Conservation (phyloP, 2,888 invertebrate species). For the Epirrita christyi region DNA sequence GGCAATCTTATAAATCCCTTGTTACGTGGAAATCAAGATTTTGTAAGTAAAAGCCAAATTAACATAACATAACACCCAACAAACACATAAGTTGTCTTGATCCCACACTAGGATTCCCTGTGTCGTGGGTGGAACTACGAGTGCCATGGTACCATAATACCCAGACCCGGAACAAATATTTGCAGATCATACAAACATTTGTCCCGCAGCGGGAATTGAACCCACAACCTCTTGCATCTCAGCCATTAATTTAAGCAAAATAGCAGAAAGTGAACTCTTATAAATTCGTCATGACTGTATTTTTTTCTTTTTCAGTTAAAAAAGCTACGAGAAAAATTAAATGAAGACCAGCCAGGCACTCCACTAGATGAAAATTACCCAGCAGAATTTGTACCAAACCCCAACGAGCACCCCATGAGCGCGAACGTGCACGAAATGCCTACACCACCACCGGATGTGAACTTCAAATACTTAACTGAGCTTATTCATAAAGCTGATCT, state of each 20-base stretch:
- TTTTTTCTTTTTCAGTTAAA: constrained; percentile 46
- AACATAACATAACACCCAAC: no score
- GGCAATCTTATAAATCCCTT: constrained; percentile 16
- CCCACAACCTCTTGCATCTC: no score
- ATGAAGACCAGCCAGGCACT: constrained; percentile 32
- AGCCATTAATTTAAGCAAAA: not conserved
- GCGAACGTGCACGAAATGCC: constrained; percentile 31
- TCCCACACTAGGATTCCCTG: no score
- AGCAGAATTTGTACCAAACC: constrained; percentile 7
- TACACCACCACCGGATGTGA: constrained; percentile 50
- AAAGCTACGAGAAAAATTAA: constrained; percentile 46
- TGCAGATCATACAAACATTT: no score
- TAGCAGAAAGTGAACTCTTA: not conserved
- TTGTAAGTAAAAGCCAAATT: constrained; percentile 40
- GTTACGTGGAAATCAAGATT: constrained; percentile 28
- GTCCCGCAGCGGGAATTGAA: no score
- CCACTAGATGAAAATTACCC: constrained; percentile 29
- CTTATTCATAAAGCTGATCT: constrained; percentile 65
- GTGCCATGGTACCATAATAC: no score
- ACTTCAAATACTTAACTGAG: constrained; percentile 72
- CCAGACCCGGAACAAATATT: no score
- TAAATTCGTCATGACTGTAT: not conserved
- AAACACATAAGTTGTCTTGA: no score
- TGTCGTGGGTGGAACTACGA: no score
- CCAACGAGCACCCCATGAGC: constrained; percentile 2